Evolutionary conservation across 2,113 vertebrate genomes (phyloP), one percentile per base, ranked within the genome.

Genomic region (Danionella cerebrum): DNA sequence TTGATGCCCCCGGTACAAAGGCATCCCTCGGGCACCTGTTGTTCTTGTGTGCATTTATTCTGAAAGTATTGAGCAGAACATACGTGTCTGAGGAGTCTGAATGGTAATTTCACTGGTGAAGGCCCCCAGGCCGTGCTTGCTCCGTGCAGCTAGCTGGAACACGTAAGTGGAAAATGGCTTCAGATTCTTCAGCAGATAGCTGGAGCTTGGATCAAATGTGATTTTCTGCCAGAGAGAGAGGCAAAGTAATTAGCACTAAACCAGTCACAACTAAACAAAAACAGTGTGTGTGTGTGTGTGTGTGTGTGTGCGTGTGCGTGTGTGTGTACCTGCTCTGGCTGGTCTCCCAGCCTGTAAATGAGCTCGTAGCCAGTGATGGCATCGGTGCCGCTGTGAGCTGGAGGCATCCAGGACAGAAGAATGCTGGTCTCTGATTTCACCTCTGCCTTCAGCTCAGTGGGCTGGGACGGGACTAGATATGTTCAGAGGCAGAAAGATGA

Each of bases 1-100:
- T n/a, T n/a, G n/a, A n/a, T 16, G 16, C 19, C 22, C 2, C 44
- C 11, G 13, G 44, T 19, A 52, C 7, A 16, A 16, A 22, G 29
- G 16, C 51, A 13, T 33, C 14, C 9, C 36, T 22, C 6, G 11
- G 57, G 29, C 73, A 8, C 12, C 4, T 12, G 3, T 24, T 55
- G 1, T 2, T 55, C 0, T 21, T 57, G 19, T 19, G 1, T 35
- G 18, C 31, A 55, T 21, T 51, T 51, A 9, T 29, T 48, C 21
- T 25, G 22, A 55, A 36, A 36, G 13, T 13, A 42, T 2, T 19
- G 2, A 5, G n/a, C 16, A 47, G 27, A 77, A 97, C 96, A 86
- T 96, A 99, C 96, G 93, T 88, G 94, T 97, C 85, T 98, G 96
- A 74, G 97, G 93, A 42, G 96, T 99, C 82, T 95, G 91, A 0